Evolutionary conservation across 2,888 invertebrate species (phyloP), one percentile per base, ranked within the genome.

Genomic region (Papilio gigon): DNA sequence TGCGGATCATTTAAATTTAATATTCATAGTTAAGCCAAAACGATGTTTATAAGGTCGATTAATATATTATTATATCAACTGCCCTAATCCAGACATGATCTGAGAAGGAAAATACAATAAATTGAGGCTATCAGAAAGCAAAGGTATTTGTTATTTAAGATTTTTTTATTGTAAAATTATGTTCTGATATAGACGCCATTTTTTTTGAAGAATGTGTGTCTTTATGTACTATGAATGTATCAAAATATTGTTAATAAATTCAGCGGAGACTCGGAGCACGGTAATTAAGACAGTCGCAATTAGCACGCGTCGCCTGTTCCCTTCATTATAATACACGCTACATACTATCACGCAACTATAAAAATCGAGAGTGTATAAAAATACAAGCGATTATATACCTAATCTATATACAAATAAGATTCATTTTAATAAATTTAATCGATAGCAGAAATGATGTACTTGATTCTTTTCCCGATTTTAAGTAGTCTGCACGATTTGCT

Each of bases 311-410:
- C 71, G 64, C 60, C 61, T 65, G 60, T 71, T 69, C 67, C 72
- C 73, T 73, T 72, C 63, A 74, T 74, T 73, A 65, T 56, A 66
- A 71, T 73, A 71, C 76, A 77, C 73, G 74, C 73, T 40, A 74
- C 75, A 74, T 75, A 65, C 58, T 67, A 50, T 69, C 75, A 73
- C 74, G 75, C 78, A 62, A 74, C 27, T n/a, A 17, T 67, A 69
- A 68, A 73, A 71, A 63, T 67, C 68, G 73, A 59, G 59, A 67
- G 68, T 60, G 67, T 47, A 63, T 60, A 33, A 62, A 50, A 53
- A 33, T 22, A 22, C 65, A 65, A 53, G 59, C 56, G 25, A 73
- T 66, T 59, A 42, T 71, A 33, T 27, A 62, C 47, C 60, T 60
- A 70, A 71, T 44, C 8, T 1, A 9, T 0, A 14, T 44, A 1